Evolutionary conservation across 2,113 vertebrate genomes (phyloP).

Genomic region (Myrmecobius fasciatus): DNA sequence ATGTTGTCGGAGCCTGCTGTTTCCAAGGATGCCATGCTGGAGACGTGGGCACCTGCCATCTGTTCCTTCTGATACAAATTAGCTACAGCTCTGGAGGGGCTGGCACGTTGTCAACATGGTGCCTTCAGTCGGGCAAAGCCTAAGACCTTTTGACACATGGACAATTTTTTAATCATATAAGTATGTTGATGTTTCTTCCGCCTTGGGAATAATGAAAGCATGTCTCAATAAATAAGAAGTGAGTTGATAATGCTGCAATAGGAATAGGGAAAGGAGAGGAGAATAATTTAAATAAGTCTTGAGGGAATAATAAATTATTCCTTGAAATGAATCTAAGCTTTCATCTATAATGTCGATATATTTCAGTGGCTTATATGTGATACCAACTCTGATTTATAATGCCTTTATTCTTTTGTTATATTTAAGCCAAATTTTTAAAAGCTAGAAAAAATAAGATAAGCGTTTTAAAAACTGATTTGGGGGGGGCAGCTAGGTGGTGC

Average conservation of each 20-base stretch:
- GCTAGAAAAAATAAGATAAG: slow-evolving; percentile 20
- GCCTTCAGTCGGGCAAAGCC: neutral
- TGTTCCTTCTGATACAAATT: slow-evolving; percentile 6
- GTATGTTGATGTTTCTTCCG: neutral
- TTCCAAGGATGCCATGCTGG: neutral
- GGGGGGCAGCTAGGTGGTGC: too few species aligned
- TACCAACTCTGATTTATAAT: slow-evolving; percentile 48
- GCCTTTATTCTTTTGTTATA: slow-evolving; percentile 43
- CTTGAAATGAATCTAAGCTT: slow-evolving; percentile 49
- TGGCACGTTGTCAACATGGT: neutral
- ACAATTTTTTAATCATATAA: neutral
- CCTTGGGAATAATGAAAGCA: neutral
- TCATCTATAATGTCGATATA: slow-evolving; percentile 56
- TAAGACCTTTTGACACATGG: neutral
- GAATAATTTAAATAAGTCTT: neutral
- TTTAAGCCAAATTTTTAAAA: slow-evolving; percentile 63
- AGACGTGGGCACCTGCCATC: neutral
- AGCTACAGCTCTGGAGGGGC: neutral
- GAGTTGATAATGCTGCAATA: neutral
- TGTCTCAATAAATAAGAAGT: neutral
- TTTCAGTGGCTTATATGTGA: neutral
- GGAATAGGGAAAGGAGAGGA: neutral
- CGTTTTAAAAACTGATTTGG: slow-evolving; percentile 51
- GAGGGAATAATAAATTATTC: slow-evolving; percentile 48
- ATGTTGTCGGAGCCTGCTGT: neutral